Base-by-base conservation (phyloP, 2,888 invertebrate species). In the Hymenopus coronatus region DNA sequence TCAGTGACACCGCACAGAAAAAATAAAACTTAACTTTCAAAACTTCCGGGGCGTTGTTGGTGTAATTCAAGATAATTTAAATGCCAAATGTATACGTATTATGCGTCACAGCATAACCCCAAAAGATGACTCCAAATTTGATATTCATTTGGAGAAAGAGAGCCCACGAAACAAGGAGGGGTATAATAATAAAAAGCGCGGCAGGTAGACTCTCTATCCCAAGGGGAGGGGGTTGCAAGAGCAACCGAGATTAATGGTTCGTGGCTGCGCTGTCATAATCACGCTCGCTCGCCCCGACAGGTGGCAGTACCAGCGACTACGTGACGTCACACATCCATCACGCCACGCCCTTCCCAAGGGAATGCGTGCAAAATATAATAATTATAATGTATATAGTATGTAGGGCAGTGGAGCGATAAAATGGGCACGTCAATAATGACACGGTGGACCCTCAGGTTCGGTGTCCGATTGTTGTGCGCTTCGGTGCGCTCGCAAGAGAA, bases 281-380 rank as follows among this genome's bases (percentile, higher is more conserved):
- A 70, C 54, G 54, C 54, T 25, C 54, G 54, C 54, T 70, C 54
- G 15, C 81, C 81, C 28, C 30, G 86, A 86, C 86, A 86, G 86
- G 86, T 86, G 86, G 86, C 86, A 86, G 86, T 81, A 81, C 70
- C 86, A 85, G 46, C 28, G 46, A 27, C 54, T 54, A 46, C 3
- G 86, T 86, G 86, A 81, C 81, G 81, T 81, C 86, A 86, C 54
- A 70, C 54, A 54, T 54, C 85, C 33, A 85, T 85, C 85, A 85
- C 27, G 85, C 54, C 54, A 54, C 70, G 81, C 86, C 86, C 86
- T 30, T 70, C 54, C 54, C 54, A 70, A 70, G 54, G 54, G 54
- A 70, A 20, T 70, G 54, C 54, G 54, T 70, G 54, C 54, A 70
- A 70, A 70, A 70, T 70, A 70, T 70, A 70, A 70, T 70, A 40